phyloP scores from a whole-genome alignment of 2,888 invertebrate genomes.

The Apocheima hispidaria region DNA sequence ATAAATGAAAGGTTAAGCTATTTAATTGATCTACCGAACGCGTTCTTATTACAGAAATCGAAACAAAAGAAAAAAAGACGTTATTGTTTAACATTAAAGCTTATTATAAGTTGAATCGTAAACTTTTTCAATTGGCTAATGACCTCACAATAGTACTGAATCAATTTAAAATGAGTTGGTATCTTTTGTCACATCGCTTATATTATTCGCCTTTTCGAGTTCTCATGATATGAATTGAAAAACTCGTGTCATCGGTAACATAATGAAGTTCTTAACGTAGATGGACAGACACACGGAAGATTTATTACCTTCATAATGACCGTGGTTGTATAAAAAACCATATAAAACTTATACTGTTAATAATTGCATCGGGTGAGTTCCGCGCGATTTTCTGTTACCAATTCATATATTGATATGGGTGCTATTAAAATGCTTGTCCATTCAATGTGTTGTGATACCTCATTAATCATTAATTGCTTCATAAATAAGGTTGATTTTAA shows the following conservation, averaged over 20 bases:
- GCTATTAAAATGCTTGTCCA: conserved; percentile 37
- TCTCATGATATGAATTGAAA: conserved; percentile 71
- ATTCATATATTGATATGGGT: conserved; percentile 42
- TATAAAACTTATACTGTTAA: conserved; percentile 47
- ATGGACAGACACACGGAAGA: conserved; percentile 68
- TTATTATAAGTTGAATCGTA: not conserved
- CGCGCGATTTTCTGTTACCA: conserved; percentile 38
- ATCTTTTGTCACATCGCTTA: conserved; percentile 68
- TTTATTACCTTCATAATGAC: conserved; percentile 80
- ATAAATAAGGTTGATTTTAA: not conserved
- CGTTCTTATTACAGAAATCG: conserved; percentile 11
- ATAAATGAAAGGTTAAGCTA: conserved; percentile 45
- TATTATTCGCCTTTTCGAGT: conserved; percentile 68
- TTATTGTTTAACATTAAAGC: not conserved
- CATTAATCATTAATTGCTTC: conserved; percentile 21
- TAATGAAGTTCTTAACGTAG: conserved; percentile 82
- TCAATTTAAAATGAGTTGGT: too few relatives aligned
- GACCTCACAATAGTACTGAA: conserved; percentile 46
- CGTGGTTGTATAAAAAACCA: conserved; percentile 63
- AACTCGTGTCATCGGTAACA: conserved; percentile 64
- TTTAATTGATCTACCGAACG: conserved; percentile 50
- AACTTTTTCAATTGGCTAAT: conserved; percentile 41
- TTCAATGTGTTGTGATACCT: conserved; percentile 16
- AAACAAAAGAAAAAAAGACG: conserved; percentile 3
- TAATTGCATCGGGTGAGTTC: conserved; percentile 32